Conservation (phyloP, 2,888 invertebrate species). For the Calliphora vomitoria region DNA sequence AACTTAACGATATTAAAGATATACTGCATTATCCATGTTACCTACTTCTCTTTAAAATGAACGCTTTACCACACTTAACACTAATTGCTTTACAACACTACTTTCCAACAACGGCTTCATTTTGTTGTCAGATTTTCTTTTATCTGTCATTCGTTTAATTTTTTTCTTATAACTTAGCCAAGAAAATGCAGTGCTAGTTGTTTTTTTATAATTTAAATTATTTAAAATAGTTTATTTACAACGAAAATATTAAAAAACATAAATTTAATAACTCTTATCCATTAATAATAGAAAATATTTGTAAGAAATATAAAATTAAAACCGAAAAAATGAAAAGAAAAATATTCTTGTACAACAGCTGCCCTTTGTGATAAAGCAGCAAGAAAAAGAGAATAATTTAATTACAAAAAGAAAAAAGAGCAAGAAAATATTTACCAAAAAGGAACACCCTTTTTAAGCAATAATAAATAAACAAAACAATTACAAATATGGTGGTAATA, state of each 20-base stretch:
- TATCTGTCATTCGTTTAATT: slow-evolving; percentile 57
- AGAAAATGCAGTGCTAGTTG: slow-evolving; percentile 32
- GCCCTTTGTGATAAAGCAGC: slow-evolving; percentile 52
- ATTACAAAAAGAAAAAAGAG: slow-evolving; percentile 20
- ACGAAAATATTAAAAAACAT: slow-evolving; percentile 18
- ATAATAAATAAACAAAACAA: slow-evolving; percentile 17
- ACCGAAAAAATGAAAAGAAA: not conserved
- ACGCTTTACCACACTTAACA: not conserved
- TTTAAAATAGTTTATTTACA: slow-evolving; percentile 29
- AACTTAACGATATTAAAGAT: no score
- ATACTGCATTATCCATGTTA: no score
- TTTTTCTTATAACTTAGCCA: slow-evolving; percentile 22
- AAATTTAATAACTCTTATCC: not conserved
- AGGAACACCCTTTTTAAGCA: slow-evolving; percentile 25
- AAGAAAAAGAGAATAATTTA: slow-evolving; percentile 11
- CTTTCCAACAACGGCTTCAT: slow-evolving; percentile 35
- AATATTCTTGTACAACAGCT: slow-evolving; percentile 38
- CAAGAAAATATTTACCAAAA: not conserved
- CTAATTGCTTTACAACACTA: slow-evolving; percentile 28
- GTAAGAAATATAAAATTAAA: not conserved
- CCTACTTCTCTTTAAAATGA: no score
- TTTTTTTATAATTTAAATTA: slow-evolving; percentile 46
- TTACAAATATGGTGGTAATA: not conserved
- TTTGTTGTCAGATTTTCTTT: slow-evolving; percentile 48
- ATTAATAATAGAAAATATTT: slow-evolving; percentile 6